Base-by-base conservation (phyloP, 1,140 invertebrate species). In the Drosophila ananassae region DNA sequence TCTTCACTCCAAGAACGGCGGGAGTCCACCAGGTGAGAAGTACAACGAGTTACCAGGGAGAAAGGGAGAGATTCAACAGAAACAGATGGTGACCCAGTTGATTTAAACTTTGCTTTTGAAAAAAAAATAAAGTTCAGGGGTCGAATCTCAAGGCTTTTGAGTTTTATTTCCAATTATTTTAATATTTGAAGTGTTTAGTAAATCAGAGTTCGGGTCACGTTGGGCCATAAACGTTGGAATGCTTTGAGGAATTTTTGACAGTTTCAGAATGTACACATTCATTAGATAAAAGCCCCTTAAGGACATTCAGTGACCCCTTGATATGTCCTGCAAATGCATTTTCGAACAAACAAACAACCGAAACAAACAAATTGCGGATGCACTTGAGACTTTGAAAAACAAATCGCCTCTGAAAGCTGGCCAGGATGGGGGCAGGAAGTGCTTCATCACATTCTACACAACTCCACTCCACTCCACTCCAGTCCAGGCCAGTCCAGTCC, bases 361-460 rank as follows among this genome's bases (percentile, higher is more conserved):
- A 69, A 48, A 46, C 64, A 69, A 69, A 69, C 66, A 69, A 69
- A 48, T 69, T 69, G 51, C 64, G 64, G 66, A 69, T 56, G 52
- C 66, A 68, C 62, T 69, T 37, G 63, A 48, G 63, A 68, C 63
- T 41, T 32, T 4, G 41, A 34, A 55, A 67, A 67, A 68, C 50
- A 69, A 67, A 69, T 56, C 63, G 57, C 24, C 9, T 8, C 22
- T 47, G 30, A 59, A 46, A 61, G 59, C 37, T 48, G 44, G 62
- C 34, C 62, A 66, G 62, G 44, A 47, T 25, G 57, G 32, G 63
- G 34, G 10, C 46, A 64, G 63, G 63, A 67, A 64, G 59, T 67
- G 59, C 47, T 64, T 24, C 32, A 66, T 62, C 62, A 66, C 62
- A 60, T 17, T 10, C 39, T 17, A 13, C 39, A 28, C 25, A 28